Conservation (phyloP, 2,113 vertebrate genomes). For the Anthoscopus minutus region DNA sequence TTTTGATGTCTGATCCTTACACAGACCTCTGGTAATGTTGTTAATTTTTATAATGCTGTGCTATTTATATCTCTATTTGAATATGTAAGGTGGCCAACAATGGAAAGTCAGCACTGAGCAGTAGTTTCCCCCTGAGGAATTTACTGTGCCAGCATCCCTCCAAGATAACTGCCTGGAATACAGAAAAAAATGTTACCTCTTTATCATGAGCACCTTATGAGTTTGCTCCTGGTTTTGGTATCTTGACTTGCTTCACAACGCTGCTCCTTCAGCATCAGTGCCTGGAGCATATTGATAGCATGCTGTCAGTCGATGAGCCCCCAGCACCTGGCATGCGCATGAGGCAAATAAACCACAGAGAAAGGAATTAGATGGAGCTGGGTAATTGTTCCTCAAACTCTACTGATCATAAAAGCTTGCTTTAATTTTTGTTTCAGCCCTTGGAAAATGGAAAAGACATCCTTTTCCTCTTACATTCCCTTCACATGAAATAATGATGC, state of each 20-base stretch:
- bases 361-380: not conserved
- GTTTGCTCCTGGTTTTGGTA: not conserved
- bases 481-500: not conserved
- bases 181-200: not conserved
- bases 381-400: not conserved
- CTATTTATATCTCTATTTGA: not conserved
- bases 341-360: not conserved
- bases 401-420: not conserved
- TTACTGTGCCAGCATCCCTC: not conserved
- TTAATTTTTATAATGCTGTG: not conserved
- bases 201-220: not conserved
- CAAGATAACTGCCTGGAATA: not conserved
- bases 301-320: not conserved
- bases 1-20: not conserved
- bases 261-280: not conserved
- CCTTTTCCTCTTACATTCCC: not conserved
- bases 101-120: not conserved
- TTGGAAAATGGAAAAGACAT: not conserved
- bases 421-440: not conserved
- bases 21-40: not conserved
- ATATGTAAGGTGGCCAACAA: not conserved
- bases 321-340: not conserved
- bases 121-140: not conserved
- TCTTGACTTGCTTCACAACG: not conserved
- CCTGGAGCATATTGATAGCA: not conserved